Conservation (phyloP, 2,113 vertebrate genomes). For the Ia io region DNA sequence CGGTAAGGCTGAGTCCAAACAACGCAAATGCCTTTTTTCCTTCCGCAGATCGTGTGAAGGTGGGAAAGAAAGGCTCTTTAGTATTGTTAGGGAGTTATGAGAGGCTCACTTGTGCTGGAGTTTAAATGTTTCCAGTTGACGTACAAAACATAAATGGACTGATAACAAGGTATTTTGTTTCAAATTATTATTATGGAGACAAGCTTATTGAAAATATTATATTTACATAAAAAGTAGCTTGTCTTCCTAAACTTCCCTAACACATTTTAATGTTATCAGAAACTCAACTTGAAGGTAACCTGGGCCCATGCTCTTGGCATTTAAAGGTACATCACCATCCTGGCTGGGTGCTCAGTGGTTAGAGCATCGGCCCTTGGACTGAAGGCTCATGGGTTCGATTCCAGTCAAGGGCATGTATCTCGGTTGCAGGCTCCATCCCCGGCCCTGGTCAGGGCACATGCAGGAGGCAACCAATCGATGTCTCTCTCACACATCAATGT, state of each 20-base stretch:
- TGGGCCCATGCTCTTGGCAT: background rate
- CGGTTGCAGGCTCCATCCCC: too few relatives aligned
- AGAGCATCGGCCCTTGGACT: too few relatives aligned
- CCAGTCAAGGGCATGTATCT: too few relatives aligned
- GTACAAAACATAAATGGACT: background rate
- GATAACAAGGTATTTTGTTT: constrained; percentile 2
- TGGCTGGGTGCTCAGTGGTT: too few relatives aligned
- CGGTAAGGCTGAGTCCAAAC: background rate
- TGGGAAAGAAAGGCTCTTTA: background rate
- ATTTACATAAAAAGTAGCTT: background rate
- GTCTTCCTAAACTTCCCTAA: constrained; percentile 1
- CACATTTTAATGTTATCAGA: constrained; percentile 36
- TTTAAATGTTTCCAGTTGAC: constrained; percentile 24
- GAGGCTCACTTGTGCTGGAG: background rate
- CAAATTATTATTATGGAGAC: background rate
- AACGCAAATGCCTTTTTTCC: background rate
- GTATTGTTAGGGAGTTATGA: background rate
- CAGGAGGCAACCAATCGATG: too few relatives aligned
- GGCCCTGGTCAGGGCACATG: too few relatives aligned
- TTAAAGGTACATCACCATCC: background rate
- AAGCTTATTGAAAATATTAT: background rate
- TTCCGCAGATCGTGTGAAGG: background rate
- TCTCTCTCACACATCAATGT: too few relatives aligned
- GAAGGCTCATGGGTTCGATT: too few relatives aligned
- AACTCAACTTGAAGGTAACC: background rate